These are phyloP conservation scores for Odontocolon sp. DNA, from an alignment of 2,888 invertebrate species.

Conservation along the genomic window DNA sequence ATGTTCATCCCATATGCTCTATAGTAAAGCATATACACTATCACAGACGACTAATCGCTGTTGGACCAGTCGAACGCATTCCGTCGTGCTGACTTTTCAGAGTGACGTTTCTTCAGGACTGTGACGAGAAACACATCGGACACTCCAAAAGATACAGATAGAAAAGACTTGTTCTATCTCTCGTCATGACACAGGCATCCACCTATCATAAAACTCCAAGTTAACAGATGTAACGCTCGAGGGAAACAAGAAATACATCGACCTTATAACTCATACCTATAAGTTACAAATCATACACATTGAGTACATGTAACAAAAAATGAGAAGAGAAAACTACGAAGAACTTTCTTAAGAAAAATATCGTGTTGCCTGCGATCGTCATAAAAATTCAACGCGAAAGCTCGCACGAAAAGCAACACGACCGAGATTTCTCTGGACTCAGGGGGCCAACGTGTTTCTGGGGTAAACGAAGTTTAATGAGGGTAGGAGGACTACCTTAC, in stretches of 20 bases:
- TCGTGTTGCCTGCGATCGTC: not conserved
- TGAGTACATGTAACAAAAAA: not conserved
- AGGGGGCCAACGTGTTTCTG: conserved; percentile 50
- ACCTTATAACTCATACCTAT: conserved; percentile 13
- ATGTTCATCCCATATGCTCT: conserved; percentile 5
- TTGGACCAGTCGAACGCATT: conserved; percentile 56
- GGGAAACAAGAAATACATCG: conserved; percentile 26
- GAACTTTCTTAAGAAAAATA: not conserved
- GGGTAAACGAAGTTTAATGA: conserved; percentile 59
- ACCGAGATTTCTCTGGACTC: conserved; percentile 28
- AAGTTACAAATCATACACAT: conserved; percentile 21
- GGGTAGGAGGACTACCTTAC: conserved; percentile 35
- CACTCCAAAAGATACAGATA: conserved; percentile 22
- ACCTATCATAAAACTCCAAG: not conserved
- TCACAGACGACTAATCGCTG: conserved; percentile 56
- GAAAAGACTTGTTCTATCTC: conserved; percentile 38
- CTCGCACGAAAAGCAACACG: conserved; percentile 25
- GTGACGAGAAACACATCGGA: conserved; percentile 37
- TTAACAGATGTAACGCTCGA: conserved; percentile 46
- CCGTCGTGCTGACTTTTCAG: conserved; percentile 58
- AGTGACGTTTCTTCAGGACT: conserved; percentile 27
- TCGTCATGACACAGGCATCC: conserved; percentile 15
- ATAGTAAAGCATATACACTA: conserved; percentile 3
- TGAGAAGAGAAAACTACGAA: not conserved
- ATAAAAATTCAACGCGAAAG: conserved; percentile 42